A percentile compares a stretch with the other conserved stretches of the same genome.
Conservation (phyloP, 2,888 invertebrate species). For the Busseola fusca region DNA sequence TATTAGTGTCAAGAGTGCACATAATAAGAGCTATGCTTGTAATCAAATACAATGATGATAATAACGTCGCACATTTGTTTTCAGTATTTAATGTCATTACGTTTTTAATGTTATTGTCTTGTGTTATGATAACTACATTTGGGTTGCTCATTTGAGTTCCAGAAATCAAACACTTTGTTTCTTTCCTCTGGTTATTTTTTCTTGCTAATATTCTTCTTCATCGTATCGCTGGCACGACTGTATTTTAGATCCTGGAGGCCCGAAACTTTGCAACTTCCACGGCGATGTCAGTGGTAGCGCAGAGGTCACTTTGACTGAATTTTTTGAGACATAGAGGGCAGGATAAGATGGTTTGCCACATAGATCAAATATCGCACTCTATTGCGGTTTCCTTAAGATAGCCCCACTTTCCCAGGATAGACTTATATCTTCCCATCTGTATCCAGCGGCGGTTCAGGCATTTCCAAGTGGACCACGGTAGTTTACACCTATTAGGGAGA, state of each 20-base stretch:
- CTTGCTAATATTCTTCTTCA: neutral
- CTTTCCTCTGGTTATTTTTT: neutral
- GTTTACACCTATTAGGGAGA: neutral
- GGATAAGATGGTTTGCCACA: neutral
- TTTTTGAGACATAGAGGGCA: neutral
- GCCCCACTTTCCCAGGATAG: neutral
- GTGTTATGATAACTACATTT: conserved; percentile 23
- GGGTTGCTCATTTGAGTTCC: neutral
- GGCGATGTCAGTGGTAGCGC: neutral
- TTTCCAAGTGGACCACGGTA: neutral
- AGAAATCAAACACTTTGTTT: neutral
- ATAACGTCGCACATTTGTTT: conserved; percentile 54
- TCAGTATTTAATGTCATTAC: conserved; percentile 53
- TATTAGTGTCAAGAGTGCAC: conserved; percentile 69
- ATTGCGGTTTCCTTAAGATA: neutral
- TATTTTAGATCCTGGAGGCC: neutral
- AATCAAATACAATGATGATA: conserved; percentile 62
- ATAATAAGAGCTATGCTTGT: conserved; percentile 57
- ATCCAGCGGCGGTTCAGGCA: neutral
- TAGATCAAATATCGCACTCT: neutral
- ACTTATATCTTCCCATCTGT: neutral
- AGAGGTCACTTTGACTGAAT: neutral
- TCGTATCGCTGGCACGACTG: neutral
- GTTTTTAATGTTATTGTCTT: conserved; percentile 41
- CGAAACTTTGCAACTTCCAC: neutral